Evolutionary conservation across 2,113 vertebrate species (phyloP).

Genomic region (Pelobates fuscus): DNA sequence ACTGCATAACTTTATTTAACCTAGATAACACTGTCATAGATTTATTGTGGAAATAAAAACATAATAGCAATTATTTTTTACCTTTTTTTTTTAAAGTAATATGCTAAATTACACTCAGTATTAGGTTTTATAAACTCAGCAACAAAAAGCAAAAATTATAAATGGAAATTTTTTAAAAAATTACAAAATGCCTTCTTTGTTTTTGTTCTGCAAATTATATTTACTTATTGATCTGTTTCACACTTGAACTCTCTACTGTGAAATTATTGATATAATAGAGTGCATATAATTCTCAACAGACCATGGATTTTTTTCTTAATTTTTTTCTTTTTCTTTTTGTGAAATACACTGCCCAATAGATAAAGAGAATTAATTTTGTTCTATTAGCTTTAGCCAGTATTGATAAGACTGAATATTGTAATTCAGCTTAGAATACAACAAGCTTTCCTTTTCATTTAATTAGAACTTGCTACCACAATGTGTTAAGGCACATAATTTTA

Average conservation of each 20-base stretch:
- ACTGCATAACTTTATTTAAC: too few relatives aligned
- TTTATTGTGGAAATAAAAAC: too few relatives aligned
- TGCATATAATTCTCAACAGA: background rate
- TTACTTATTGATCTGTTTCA: background rate
- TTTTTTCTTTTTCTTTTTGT: background rate
- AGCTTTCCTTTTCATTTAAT: too few relatives aligned
- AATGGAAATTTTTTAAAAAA: background rate
- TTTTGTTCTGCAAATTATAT: constrained; percentile 7
- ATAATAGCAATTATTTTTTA: too few relatives aligned
- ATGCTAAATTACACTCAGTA: background rate
- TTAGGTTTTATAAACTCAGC: background rate
- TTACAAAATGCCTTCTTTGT: background rate
- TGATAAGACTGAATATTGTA: too few relatives aligned
- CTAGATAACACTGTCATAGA: too few relatives aligned
- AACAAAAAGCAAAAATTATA: background rate
- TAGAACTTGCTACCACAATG: too few relatives aligned
- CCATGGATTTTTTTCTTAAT: background rate
- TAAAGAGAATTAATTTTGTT: background rate
- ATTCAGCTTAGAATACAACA: too few relatives aligned
- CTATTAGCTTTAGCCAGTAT: background rate
- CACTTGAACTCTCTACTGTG: background rate
- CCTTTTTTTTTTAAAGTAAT: too few relatives aligned
- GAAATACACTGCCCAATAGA: background rate
- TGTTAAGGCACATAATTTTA: too few relatives aligned
- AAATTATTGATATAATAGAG: constrained; percentile 6